These are phyloP conservation scores for Mormyrus iriodes DNA, from an alignment of 2,113 vertebrate genomes.

Conservation along the genomic window DNA sequence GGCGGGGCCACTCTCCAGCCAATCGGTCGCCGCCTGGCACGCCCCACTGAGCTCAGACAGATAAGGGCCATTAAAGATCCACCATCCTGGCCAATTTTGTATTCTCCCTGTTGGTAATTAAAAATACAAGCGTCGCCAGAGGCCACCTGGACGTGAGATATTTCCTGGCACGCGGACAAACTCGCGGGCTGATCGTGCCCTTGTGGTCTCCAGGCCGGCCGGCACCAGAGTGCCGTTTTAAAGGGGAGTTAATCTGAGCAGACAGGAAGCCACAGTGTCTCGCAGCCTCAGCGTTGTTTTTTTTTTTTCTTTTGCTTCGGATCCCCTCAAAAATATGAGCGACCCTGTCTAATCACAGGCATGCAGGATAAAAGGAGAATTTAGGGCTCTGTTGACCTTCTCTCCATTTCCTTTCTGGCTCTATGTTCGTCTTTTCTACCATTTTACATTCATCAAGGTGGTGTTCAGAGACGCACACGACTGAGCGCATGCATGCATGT, in stretches of 20 bases:
- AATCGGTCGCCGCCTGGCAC: neutral
- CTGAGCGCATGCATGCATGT: conserved; percentile 40
- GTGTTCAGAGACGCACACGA: conserved; percentile 44
- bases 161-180: neutral
- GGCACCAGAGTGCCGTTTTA: neutral
- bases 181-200: neutral
- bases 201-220: neutral
- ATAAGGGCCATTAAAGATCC: neutral
- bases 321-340: neutral
- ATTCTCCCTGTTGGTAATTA: neutral
- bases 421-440: conserved; percentile 35
- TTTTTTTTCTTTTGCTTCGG: neutral
- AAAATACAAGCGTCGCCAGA: neutral
- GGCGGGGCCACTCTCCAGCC: neutral
- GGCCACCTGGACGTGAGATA: conserved; percentile 8
- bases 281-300: neutral
- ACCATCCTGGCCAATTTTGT: neutral
- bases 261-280: neutral
- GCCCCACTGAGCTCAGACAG: neutral
- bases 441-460: conserved; percentile 57
- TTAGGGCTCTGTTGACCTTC: neutral
- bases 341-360: neutral
- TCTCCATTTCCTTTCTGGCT: neutral
- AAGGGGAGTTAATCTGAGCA: neutral
- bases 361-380: neutral